Base-by-base conservation (phyloP, 1,140 invertebrate genomes). In the Pantala flavescens region DNA sequence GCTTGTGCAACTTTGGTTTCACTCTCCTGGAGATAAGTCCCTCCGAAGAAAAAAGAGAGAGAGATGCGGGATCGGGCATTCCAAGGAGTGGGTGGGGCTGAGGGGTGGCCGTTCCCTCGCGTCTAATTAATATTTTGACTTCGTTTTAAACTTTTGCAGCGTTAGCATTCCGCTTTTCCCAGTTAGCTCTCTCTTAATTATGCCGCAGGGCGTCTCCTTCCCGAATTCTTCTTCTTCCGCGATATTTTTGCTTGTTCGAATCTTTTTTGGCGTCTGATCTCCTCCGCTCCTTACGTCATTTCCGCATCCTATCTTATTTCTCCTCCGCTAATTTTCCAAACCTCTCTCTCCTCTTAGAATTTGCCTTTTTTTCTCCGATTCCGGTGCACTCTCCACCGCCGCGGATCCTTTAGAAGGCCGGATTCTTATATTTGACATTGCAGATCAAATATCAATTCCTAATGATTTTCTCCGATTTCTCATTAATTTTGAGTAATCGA, bases 131-230 rank as follows among this genome's bases (percentile, higher is more conserved):
- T 63, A 63, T 21, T 19, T 63, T 63, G 14, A 21, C 49, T 63
- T 63, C 49, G 14, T 63, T 63, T 63, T 63, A 63, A 63, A 63
- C 49, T 63, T 63, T 63, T 21, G 49, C 49, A 63, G 49, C 49
- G 49, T 63, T 12, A 7, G 49, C 49, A 63, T 63, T 63, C 49
- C 49, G 14, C 5, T 14, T 63, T 14, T 63, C n/a, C n/a, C 49
- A 19, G 49, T 63, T 21, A 21, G 49, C n/a, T 63, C 49, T n/a
- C n/a, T 63, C 49, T 63, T 36, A 63, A 63, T 63, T 63, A 63
- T 19, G 49, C 49, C 49, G n/a, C 16, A 63, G 28, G 28, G 28
- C 28, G 28, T 36, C 28, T 36, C 28, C 28, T 36, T 36, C 28
- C n/a, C 28, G 28, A 36, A 36, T 36, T 36, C 28, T 36, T 36